Conservation (phyloP, 1,140 invertebrate species). For the Nixonia krombeini region DNA sequence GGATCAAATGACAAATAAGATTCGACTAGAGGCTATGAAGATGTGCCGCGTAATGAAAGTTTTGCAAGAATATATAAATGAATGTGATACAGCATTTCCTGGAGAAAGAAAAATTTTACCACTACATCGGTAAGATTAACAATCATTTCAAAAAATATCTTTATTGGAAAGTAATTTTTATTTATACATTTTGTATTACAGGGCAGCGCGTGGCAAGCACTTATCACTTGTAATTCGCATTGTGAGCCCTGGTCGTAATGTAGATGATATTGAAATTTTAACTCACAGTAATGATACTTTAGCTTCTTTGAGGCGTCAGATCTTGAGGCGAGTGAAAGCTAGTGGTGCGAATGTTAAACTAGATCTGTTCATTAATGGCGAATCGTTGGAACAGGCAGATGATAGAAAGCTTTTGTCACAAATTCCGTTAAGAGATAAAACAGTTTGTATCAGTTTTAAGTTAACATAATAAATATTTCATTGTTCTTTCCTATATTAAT, state of each 20-base stretch:
- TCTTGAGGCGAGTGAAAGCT: conserved; percentile 81
- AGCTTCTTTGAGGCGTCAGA: conserved; percentile 82
- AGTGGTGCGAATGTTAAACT: conserved; percentile 83
- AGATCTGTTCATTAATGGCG: conserved; percentile 92
- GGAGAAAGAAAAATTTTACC: conserved; percentile 92
- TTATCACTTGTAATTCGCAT: conserved; percentile 89
- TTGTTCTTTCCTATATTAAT: no score
- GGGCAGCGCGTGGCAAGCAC: conserved; percentile 91
- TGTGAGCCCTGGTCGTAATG: conserved; percentile 89
- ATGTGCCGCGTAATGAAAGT: conserved; percentile 96
- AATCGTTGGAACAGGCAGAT: conserved; percentile 87
- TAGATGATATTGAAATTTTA: conserved; percentile 93
- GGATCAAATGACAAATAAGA: conserved; percentile 60
- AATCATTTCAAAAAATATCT: conserved; percentile 6
- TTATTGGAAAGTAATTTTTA: conserved; percentile 2
- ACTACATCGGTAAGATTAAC: conserved; percentile 78
- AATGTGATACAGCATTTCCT: conserved; percentile 94
- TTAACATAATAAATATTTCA: no score
- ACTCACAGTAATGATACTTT: conserved; percentile 96
- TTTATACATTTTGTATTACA: conserved; percentile 57
- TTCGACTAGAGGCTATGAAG: conserved; percentile 83
- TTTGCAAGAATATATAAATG: conserved; percentile 94
- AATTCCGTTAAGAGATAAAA: conserved; percentile 91
- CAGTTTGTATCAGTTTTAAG: conserved; percentile 76
- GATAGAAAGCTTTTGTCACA: conserved; percentile 91